A percentile compares a stretch with the other conserved stretches of the same genome.
Conservation (phyloP, 1,140 invertebrate species). For the Drosophila dunni region DNA sequence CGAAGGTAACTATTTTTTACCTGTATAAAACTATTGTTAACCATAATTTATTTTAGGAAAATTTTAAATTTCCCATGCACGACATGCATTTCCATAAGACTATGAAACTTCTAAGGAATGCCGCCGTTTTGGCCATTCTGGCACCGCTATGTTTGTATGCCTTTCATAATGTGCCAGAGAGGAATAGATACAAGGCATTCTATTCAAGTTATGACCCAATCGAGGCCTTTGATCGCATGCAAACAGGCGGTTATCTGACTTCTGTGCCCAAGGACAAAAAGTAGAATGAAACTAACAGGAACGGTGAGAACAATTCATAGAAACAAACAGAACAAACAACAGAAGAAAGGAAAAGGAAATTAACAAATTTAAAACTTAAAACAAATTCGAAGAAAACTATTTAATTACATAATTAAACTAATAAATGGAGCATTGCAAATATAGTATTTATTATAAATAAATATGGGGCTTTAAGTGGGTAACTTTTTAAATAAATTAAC, state of each 20-base stretch:
- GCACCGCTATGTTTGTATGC: constrained; percentile 31
- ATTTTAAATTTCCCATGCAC: constrained; percentile 65
- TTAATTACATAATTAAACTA: neutral
- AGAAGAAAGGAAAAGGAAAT: constrained; percentile 27
- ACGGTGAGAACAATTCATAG: neutral
- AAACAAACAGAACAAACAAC: neutral
- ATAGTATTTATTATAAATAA: neutral
- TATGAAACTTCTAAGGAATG: constrained; percentile 21
- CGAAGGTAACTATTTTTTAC: neutral
- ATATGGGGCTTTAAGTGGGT: neutral
- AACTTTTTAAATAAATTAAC: no score
- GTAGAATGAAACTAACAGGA: constrained; percentile 38
- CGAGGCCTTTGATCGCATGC: constrained; percentile 63
- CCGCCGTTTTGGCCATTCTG: constrained; percentile 15
- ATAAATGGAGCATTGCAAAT: constrained; percentile 56
- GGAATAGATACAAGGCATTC: constrained; percentile 39
- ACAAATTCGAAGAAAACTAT: neutral
- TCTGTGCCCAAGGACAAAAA: constrained; percentile 52
- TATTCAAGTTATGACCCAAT: constrained; percentile 59
- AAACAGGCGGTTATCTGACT: constrained; percentile 49
- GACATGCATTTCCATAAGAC: constrained; percentile 37
- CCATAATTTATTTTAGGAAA: neutral
- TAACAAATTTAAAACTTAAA: constrained; percentile 17
- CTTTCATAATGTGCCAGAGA: constrained; percentile 31
- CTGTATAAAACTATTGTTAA: neutral